These are phyloP conservation scores for Drosophila neocordata DNA, from an alignment of 1,140 invertebrate genomes.

Conservation along the genomic window DNA sequence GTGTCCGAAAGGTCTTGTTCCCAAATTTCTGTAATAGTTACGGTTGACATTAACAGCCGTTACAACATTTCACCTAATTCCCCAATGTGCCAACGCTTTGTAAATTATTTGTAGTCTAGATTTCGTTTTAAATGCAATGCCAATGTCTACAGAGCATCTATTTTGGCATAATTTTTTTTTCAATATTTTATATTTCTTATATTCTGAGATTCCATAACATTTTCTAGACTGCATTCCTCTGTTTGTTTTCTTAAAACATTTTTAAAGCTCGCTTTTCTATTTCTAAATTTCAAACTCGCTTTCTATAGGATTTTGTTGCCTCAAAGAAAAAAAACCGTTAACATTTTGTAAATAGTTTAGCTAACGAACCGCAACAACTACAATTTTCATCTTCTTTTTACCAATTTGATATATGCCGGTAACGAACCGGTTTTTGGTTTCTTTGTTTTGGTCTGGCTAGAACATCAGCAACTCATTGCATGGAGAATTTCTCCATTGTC, in stretches of 20 bases:
- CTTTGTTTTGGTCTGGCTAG: constrained; percentile 61
- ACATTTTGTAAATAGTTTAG: constrained; percentile 3
- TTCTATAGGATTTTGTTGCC: not conserved
- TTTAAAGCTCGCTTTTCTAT: too few relatives aligned
- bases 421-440: constrained; percentile 53
- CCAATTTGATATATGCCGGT: constrained; percentile 16
- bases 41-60: not conserved
- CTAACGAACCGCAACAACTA: constrained; percentile 30
- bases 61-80: not conserved
- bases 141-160: too few relatives aligned
- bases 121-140: not conserved
- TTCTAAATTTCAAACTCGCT: not conserved
- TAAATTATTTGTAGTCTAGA: too few relatives aligned
- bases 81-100: not conserved
- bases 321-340: not conserved
- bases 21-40: constrained; percentile 83
- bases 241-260: too few relatives aligned
- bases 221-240: too few relatives aligned
- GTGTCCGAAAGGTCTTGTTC: constrained; percentile 84
- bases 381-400: constrained; percentile 32
- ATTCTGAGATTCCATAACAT: too few relatives aligned
- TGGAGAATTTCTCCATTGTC: constrained; percentile 51
- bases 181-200: too few relatives aligned
- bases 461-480: constrained; percentile 36
- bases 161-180: too few relatives aligned